A percentile compares a stretch with the other conserved stretches of the same genome.
Conservation (phyloP, 2,113 vertebrate species). For the Lichenostomus cassidix region DNA sequence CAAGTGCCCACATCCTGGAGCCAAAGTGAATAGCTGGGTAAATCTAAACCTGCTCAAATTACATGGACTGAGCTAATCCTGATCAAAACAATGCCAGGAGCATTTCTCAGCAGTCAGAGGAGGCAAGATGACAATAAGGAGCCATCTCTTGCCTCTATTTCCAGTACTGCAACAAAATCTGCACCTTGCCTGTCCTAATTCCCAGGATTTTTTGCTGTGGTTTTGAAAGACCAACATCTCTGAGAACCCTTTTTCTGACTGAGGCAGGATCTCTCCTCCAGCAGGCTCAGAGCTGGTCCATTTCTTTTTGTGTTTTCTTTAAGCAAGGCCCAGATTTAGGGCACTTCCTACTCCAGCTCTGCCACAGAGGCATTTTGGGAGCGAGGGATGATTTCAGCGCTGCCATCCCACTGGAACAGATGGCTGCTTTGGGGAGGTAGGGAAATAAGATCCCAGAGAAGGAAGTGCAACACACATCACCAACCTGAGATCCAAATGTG, state of each 20-base stretch:
- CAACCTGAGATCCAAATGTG: constrained; percentile 91
- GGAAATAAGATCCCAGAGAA: background rate
- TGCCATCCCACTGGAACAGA: background rate
- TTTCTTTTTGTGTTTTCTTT: background rate
- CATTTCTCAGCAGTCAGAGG: background rate
- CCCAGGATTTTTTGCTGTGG: background rate
- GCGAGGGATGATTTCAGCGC: background rate
- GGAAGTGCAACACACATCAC: background rate
- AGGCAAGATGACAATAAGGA: background rate
- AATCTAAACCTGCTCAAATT: background rate
- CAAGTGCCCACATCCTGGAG: background rate
- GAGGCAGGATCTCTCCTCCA: background rate
- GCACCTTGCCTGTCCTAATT: background rate
- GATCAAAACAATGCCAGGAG: background rate
- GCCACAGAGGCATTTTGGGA: background rate
- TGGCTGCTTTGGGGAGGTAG: background rate
- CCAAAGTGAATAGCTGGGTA: background rate
- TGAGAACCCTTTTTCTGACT: background rate
- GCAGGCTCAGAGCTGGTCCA: background rate
- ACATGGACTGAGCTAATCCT: background rate
- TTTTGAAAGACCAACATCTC: background rate
- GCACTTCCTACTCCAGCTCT: background rate
- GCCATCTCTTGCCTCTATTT: background rate
- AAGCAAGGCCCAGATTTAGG: background rate
- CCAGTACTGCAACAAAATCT: background rate